Percentiles rank a stretch among this genome's conserved stretches.
phyloP scores from a whole-genome alignment of 2,888 invertebrate genomes.

The Schrankia costaestrigalis region DNA sequence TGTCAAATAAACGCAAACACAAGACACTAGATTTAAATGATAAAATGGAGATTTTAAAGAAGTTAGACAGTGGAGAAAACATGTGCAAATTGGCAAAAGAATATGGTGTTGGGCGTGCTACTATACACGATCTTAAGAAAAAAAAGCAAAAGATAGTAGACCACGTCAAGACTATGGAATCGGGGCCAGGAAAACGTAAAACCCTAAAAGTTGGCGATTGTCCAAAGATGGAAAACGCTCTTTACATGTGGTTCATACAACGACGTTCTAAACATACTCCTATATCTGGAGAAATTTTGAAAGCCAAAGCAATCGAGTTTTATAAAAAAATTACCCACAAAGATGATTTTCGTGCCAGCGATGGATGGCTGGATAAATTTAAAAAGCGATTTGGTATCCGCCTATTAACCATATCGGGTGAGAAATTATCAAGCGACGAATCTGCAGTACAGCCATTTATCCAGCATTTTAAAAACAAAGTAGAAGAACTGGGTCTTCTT shows the following conservation, averaged over 20 bases:
- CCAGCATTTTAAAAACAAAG: slow-evolving; percentile 30
- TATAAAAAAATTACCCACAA: slow-evolving; percentile 34
- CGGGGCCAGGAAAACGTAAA: slow-evolving; percentile 32
- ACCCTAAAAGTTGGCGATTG: slow-evolving; percentile 32
- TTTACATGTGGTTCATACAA: slow-evolving; percentile 34
- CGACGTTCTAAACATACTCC: slow-evolving; percentile 30
- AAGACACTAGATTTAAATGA: slow-evolving; percentile 12
- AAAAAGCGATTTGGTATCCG: slow-evolving; percentile 39
- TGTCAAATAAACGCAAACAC: slow-evolving; percentile 7
- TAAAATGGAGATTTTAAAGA: slow-evolving; percentile 31
- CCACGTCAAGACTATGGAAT: slow-evolving; percentile 26
- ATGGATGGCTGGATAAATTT: slow-evolving; percentile 42
- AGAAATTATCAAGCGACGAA: slow-evolving; percentile 34
- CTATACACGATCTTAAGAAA: slow-evolving; percentile 21
- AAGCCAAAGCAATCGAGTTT: slow-evolving; percentile 36
- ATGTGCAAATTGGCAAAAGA: slow-evolving; percentile 30
- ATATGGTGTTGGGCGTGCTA: slow-evolving; percentile 16
- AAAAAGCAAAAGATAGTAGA: slow-evolving; percentile 29
- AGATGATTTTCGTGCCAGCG: slow-evolving; percentile 39
- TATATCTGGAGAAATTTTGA: slow-evolving; percentile 34
- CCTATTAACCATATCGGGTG: slow-evolving; percentile 27
- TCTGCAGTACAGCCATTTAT: slow-evolving; percentile 33
- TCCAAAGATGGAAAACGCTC: slow-evolving; percentile 35
- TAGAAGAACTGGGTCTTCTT: slow-evolving; percentile 28
- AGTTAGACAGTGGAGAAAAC: slow-evolving; percentile 32